Base-by-base conservation (phyloP, 2,888 invertebrate genomes). In the Drosophila buzzatii region DNA sequence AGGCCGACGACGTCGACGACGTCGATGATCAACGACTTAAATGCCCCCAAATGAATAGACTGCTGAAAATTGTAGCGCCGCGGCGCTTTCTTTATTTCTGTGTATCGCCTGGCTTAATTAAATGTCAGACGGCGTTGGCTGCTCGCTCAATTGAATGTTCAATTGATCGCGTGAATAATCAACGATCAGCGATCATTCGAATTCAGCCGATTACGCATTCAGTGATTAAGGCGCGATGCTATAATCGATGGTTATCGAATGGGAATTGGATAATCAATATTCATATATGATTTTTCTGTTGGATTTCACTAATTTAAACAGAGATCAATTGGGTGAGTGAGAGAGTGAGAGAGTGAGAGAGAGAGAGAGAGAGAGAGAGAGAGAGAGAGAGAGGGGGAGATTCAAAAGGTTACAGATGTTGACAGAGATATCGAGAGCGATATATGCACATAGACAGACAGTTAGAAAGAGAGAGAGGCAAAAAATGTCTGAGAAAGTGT, bases 141-240 rank as follows among this genome's bases (percentile, higher is more conserved):
- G 57, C 37, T 58, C 63, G 49, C 23, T 37, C 53, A 39, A 83
- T 78, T 86, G 84, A 84, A 86, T 65, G 86, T 78, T 82, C 89
- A 84, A 89, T 89, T 78, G 84, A 89, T 75, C 81, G 78, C 87
- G 89, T 85, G 89, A 84, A 27, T 9, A 23, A 27, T 51, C 31
- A 33, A 27, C 47, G 47, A 51, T 23, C 45, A 45, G 16, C 75
- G 84, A 84, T 84, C 89, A 83, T 80, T 80, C 81, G 74, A 33
- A 67, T 70, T 61, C 51, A 31, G n/a, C 1, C 49, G 23, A 18
- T 51, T 49, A 63, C 58, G 33, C 60, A 77, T 62, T 55, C 73
- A 67, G 57, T 73, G 81, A 83, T 83, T 86, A 65, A 39, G 63
- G 75, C 60, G 78, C 83, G 78, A 84, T 84, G 84, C 87, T 66